Percentiles rank a stretch among this genome's conserved stretches.
phyloP scores from a whole-genome alignment of 2,888 invertebrate species.

The Hybos culiciformis region DNA sequence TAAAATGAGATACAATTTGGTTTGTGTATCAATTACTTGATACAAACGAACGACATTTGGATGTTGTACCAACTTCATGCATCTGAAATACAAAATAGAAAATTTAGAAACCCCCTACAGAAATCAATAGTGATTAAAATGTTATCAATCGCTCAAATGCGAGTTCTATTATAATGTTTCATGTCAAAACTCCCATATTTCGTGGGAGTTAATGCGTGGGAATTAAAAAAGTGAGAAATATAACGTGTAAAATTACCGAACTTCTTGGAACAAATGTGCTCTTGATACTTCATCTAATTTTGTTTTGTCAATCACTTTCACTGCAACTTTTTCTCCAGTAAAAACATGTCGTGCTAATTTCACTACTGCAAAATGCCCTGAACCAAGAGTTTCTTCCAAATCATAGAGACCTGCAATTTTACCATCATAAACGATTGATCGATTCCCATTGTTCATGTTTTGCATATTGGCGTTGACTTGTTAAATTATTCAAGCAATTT shows the following conservation, averaged over 20 bases:
- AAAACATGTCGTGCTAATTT: conserved; percentile 97
- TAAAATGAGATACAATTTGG: conserved; percentile 90
- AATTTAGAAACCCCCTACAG: too few relatives aligned
- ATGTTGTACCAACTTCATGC: conserved; percentile 99
- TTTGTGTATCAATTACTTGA: conserved; percentile 98
- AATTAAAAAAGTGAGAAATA: background rate
- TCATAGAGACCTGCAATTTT: conserved; percentile 96
- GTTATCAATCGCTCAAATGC: too few relatives aligned
- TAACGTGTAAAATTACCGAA: conserved; percentile 36
- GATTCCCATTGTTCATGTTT: conserved; percentile 15
- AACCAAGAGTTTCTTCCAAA: conserved; percentile 90
- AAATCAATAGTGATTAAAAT: too few relatives aligned
- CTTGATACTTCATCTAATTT: conserved; percentile 92
- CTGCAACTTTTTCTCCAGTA: conserved; percentile 96
- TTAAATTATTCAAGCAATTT: background rate
- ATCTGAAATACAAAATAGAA: conserved; percentile 40
- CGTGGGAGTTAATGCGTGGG: background rate
- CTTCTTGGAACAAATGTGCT: conserved; percentile 92
- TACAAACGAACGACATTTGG: conserved; percentile 96
- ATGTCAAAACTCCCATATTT: too few relatives aligned
- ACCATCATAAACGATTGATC: conserved; percentile 48
- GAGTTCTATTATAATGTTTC: too few relatives aligned
- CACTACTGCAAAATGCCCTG: conserved; percentile 97
- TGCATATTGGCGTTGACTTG: conserved; percentile 16
- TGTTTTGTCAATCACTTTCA: conserved; percentile 96